These are phyloP conservation scores for Tiliacea aurago DNA, from an alignment of 2,888 invertebrate species.

Conservation along the genomic window DNA sequence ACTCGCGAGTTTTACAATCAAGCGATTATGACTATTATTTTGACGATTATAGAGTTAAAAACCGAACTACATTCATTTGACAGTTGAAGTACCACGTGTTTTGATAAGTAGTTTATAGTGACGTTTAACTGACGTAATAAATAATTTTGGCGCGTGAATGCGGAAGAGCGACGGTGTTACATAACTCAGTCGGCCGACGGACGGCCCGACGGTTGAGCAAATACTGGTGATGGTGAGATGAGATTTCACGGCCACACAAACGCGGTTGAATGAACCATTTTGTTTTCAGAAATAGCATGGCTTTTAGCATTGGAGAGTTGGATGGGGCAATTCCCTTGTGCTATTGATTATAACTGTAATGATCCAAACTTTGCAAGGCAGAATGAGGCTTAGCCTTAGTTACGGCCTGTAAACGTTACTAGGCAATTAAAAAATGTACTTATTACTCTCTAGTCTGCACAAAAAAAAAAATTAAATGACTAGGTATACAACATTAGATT, in stretches of 20 bases:
- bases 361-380: no score
- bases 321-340: no score
- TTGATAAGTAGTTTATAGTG: no score
- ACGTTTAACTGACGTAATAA: conserved; percentile 40
- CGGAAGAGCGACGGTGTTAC: conserved; percentile 37
- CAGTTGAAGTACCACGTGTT: no score
- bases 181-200: conserved; percentile 38
- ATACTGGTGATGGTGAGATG: conserved; percentile 40
- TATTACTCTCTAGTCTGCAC: no score
- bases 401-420: no score
- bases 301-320: conserved; percentile 15
- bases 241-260: conserved; percentile 23
- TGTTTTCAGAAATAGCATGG: conserved; percentile 3
- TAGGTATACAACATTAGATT: no score
- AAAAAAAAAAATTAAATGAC: no score
- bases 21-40: conserved; percentile 24
- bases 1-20: conserved; percentile 7
- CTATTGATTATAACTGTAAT: no score
- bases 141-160: conserved; percentile 56
- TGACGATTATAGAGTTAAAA: background rate
- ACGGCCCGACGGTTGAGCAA: conserved; percentile 28
- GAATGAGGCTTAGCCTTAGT: no score
- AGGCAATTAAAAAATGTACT: no score
- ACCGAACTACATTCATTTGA: no score
- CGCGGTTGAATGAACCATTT: conserved; percentile 47